phyloP scores from a whole-genome alignment of 2,797 vertebrate species.

The Mycteria americana region DNA sequence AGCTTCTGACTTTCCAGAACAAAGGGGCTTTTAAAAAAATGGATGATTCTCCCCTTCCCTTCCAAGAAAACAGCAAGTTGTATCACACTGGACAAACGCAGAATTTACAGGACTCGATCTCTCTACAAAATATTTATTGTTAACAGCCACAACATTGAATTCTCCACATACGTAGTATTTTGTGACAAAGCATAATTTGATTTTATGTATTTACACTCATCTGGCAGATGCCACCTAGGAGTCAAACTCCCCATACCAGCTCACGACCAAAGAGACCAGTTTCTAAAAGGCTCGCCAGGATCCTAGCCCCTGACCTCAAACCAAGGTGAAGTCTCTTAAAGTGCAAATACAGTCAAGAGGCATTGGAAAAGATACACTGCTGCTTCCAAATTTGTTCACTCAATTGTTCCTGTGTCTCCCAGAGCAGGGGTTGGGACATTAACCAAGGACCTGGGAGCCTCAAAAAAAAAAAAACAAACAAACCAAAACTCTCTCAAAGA shows the following conservation, averaged over 20 bases:
- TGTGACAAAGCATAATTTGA: constrained; percentile 31
- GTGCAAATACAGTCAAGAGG: constrained; percentile 33
- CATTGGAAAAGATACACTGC: neutral
- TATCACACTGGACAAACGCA: neutral
- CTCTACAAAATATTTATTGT: constrained; percentile 66
- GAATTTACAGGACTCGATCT: constrained; percentile 26
- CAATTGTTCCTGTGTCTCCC: neutral
- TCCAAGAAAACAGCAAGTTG: neutral
- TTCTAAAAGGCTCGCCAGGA: neutral
- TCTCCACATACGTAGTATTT: constrained; percentile 20
- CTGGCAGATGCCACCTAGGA: neutral
- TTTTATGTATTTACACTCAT: constrained; percentile 21
- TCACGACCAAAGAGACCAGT: neutral
- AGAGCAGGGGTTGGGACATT: neutral
- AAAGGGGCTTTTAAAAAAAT: neutral
- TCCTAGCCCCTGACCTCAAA: neutral
- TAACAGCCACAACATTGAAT: constrained; percentile 46
- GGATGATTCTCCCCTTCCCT: neutral
- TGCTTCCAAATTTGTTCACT: neutral
- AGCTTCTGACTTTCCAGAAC: neutral
- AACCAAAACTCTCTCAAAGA: neutral
- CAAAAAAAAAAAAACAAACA: neutral
- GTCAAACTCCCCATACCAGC: neutral
- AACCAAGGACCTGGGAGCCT: neutral
- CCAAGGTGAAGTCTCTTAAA: constrained; percentile 29